Conservation (phyloP, 2,113 vertebrate species). For the Zosterops japonicus region DNA sequence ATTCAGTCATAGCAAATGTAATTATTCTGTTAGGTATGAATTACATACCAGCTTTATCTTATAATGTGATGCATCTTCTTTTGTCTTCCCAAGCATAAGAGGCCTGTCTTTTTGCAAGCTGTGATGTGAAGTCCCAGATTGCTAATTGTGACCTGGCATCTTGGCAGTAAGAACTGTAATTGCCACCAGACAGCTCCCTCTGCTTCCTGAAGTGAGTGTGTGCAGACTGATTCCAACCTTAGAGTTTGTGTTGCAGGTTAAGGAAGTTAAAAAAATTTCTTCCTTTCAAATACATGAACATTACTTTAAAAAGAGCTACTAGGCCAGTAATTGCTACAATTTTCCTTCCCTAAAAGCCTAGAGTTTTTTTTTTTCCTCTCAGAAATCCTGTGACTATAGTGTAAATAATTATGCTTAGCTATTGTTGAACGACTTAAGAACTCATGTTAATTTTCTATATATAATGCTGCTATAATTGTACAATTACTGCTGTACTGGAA, state of each 20-base stretch:
- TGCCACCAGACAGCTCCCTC: neutral
- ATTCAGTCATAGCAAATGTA: neutral
- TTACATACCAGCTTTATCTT: neutral
- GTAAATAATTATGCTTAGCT: slow-evolving; percentile 39
- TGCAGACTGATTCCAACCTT: neutral
- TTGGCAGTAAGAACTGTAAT: neutral
- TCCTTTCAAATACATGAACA: neutral
- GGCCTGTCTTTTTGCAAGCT: neutral
- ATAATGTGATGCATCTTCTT: neutral
- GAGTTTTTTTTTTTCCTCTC: neutral
- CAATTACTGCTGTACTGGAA: neutral
- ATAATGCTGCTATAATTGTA: neutral
- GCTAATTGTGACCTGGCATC: neutral
- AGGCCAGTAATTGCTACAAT: slow-evolving; percentile 40
- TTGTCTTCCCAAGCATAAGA: neutral
- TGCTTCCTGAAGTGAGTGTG: neutral
- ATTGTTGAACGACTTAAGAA: neutral
- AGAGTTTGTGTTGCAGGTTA: neutral
- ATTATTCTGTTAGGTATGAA: neutral
- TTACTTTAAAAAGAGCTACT: neutral
- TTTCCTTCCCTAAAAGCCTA: slow-evolving; percentile 26
- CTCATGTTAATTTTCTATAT: neutral
- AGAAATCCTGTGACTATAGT: neutral
- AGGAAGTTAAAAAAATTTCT: neutral
- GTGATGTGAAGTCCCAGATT: neutral